These are phyloP conservation scores for Oreotrochilus melanogaster DNA, from an alignment of 2,113 vertebrate genomes.

Conservation along the genomic window DNA sequence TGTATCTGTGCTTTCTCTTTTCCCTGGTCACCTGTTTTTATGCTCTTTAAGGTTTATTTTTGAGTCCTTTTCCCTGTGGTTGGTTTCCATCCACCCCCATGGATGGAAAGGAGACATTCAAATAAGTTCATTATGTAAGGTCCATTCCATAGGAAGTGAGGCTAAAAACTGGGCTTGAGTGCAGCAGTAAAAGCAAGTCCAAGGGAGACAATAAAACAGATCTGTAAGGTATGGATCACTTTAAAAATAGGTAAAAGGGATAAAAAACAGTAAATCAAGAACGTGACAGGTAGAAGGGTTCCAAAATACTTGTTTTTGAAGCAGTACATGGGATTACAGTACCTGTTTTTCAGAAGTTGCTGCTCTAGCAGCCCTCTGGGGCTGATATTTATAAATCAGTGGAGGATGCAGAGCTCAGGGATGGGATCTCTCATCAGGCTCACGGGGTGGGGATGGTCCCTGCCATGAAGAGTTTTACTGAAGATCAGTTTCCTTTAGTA, in stretches of 20 bases:
- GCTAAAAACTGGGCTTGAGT: neutral
- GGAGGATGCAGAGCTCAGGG: neutral
- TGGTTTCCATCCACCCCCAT: neutral
- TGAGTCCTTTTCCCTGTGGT: neutral
- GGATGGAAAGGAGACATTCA: neutral
- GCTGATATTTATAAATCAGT: neutral
- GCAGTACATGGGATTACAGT: neutral
- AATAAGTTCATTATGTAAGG: neutral
- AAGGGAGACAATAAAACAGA: accelerated
- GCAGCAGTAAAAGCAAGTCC: neutral
- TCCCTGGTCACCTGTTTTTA: neutral
- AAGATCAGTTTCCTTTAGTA: neutral
- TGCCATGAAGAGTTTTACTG: neutral
- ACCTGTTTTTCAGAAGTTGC: neutral
- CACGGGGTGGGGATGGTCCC: accelerated
- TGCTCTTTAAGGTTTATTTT: neutral
- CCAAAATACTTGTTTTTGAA: neutral
- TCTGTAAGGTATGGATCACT: neutral
- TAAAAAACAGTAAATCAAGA: neutral
- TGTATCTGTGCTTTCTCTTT: neutral
- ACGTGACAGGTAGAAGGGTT: neutral
- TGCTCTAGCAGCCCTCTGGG: neutral
- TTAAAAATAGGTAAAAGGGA: neutral
- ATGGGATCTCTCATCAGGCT: neutral
- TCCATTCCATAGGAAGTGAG: neutral